Conservation (phyloP, 2,797 vertebrate species). For the Emydoidea blandingii region DNA sequence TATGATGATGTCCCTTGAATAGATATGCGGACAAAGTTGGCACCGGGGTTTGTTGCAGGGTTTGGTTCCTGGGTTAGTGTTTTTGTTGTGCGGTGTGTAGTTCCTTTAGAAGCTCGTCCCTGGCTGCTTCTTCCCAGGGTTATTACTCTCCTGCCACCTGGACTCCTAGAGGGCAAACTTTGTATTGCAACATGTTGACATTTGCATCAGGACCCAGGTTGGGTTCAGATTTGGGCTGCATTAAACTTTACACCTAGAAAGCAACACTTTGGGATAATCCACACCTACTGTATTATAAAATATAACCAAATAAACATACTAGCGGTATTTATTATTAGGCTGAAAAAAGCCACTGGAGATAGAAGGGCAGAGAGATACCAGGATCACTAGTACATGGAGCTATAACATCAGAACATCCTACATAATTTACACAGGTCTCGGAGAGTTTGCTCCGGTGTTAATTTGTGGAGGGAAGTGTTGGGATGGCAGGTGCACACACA, state of each 20-base stretch:
- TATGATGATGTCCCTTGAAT: no score
- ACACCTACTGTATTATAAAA: not conserved
- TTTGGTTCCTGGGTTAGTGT: no score
- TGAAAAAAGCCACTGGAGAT: not conserved
- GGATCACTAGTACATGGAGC: not conserved
- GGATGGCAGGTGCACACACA: not conserved
- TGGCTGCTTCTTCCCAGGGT: not conserved
- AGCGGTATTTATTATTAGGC: not conserved
- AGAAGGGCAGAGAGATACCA: not conserved
- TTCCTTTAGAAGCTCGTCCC: not conserved
- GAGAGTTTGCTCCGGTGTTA: not conserved
- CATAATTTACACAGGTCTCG: not conserved
- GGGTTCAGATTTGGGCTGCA: not conserved
- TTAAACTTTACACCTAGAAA: not conserved
- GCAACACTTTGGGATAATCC: not conserved
- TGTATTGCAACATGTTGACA: not conserved
- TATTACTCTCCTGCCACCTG: not conserved
- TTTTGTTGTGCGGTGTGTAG: no score
- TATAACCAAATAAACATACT: not conserved
- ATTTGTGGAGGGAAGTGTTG: not conserved
- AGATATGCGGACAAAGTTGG: no score
- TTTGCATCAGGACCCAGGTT: not conserved
- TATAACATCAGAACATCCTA: not conserved
- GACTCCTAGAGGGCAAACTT: not conserved
- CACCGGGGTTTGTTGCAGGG: no score